Percentiles rank a stretch among this genome's conserved stretches.
Evolutionary conservation across 2,797 vertebrate species (phyloP).

Genomic region (Peromyscus melanophrys): DNA sequence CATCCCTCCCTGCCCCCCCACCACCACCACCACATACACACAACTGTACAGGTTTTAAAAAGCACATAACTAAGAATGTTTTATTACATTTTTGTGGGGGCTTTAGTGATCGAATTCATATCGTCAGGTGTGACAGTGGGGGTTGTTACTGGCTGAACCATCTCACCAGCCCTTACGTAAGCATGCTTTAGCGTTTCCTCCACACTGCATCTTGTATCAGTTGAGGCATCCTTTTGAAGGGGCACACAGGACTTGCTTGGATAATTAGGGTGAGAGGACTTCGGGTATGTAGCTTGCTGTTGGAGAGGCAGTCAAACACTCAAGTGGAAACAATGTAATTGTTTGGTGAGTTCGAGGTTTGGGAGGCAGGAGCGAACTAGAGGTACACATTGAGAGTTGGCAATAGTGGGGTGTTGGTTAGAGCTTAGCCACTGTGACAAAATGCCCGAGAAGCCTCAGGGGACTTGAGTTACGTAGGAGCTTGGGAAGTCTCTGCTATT

Average conservation of each 20-base stretch:
- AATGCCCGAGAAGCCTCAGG: background rate
- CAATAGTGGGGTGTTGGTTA: background rate
- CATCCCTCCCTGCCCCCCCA: too few relatives aligned
- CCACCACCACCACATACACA: too few relatives aligned
- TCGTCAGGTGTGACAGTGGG: too few relatives aligned
- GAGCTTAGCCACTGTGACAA: background rate
- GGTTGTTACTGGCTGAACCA: too few relatives aligned
- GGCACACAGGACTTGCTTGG: background rate
- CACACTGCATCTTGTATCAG: background rate
- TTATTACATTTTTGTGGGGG: too few relatives aligned
- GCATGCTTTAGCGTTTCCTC: background rate
- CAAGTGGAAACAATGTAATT: background rate
- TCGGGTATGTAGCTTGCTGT: background rate
- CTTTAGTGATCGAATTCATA: too few relatives aligned
- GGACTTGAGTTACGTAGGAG: background rate
- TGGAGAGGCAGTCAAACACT: background rate
- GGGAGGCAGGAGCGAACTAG: background rate
- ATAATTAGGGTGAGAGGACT: background rate
- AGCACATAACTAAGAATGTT: too few relatives aligned
- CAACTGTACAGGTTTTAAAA: too few relatives aligned
- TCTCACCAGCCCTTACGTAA: too few relatives aligned
- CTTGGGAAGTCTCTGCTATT: background rate
- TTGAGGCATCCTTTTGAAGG: background rate
- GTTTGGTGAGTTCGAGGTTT: too few relatives aligned
- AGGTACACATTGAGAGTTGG: background rate